Evolutionary conservation across 23 tunicate species (phyloP), one percentile per base, ranked within the genome.

Genomic region (Trididemnum miniatum): DNA sequence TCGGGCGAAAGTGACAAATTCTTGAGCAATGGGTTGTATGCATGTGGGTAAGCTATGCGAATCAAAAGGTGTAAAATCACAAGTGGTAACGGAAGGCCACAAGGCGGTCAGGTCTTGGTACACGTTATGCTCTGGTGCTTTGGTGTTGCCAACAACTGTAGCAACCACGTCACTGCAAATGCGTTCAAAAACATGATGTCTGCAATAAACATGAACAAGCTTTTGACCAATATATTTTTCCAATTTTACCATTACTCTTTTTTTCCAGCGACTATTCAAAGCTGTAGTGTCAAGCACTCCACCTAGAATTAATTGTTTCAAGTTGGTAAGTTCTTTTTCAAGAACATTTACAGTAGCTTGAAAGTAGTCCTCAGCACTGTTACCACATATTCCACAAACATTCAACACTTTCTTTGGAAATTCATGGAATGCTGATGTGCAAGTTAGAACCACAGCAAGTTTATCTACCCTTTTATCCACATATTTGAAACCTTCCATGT

Each of bases 171-270:
- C 29, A n/a, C 26, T 62, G 67, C 67, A 62, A 62, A 24, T 62
- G 26, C 67, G 29, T n/a, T 62, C 67, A 44, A 44, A 44, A 44
- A 44, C 15, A 44, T 44, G 54, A 44, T 62, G 23, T 5, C 67
- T 62, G 67, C 67, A 62, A 62, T 62, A 62, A 12, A 24, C 67
- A 62, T 62, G 67, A 62, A 62, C 26, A n/a, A 62, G 67, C n/a
- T 62, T 62, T n/a, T n/a, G 15, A 26, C 67, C 29, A 24, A 62
- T 62, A 62, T 62, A 62, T 62, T 62, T 26, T 62, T 62, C 67
- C 67, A 62, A 62, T n/a, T 62, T 62, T 62, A 62, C 67, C 29
- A 24, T 62, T 3, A 62, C 67, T n/a, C 67, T 18, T 3, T 62
- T 62, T 62, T 62, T 62, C 26, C 67, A 18, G 26, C 67, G 25